Base-by-base conservation (phyloP, 1,140 invertebrate genomes). In the Cylas formicarius region DNA sequence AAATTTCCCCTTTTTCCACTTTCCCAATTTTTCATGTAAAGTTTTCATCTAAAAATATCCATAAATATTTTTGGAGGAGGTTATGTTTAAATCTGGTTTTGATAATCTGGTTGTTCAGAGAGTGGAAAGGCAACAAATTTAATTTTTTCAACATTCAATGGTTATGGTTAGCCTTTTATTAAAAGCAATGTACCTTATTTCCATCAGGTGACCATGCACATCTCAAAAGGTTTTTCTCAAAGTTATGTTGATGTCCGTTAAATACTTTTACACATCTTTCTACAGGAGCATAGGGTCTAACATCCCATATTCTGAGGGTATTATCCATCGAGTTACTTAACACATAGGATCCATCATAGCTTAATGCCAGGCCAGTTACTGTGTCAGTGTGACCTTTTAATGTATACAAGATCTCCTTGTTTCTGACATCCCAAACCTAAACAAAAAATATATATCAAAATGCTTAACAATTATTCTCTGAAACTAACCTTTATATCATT, bases 261-360 rank as follows among this genome's bases (percentile, higher is more conserved):
- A 98, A 79, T 23, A 96, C 81, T 72, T 96, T 95, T 0, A 96
- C 83, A 68, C 92, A 97, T 48, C 96, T 74, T 59, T 98, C 91
- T 33, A 81, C 79, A 1, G 91, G 88, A 2, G 94, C 73, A 67
- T 82, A 88, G 0, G 84, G 81, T 21, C 84, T 66, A 20, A 88
- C 77, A 62, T 88, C 85, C 84, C 85, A 88, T 53, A 87, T 85
- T 23, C 84, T 72, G 11, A 87, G 59, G 48, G 88, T 90, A 58
- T 93, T 94, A 67, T 99, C 96, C 94, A 99, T 97, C 1, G 91
- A 79, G 72, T 98, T 99, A 2, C 93, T 93, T 3, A 99, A 70
- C 9, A 99, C 71, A 63, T 93, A 89, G 6, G 90, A 92, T 0
- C 96, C 96, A 71, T 98, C 94, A 3, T 91, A 86, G 50, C 90